Evolutionary conservation across 1,140 invertebrate genomes (phyloP).

Genomic region (Sminthurides bifidus): DNA sequence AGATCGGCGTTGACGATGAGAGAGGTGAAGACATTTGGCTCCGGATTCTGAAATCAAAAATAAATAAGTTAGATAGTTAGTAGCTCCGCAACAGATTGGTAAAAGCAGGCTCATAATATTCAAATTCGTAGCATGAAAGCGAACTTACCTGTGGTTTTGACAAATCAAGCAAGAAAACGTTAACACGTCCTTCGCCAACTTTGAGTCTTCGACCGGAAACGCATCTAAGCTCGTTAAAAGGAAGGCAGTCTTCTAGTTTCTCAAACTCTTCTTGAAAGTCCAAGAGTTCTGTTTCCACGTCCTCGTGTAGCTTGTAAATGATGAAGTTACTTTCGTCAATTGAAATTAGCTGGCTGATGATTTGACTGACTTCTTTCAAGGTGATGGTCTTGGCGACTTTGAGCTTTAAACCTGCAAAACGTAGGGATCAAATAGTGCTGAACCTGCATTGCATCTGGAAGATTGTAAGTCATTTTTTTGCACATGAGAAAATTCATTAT

Average conservation of each 20-base stretch:
- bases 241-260: not conserved
- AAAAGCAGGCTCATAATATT: not conserved
- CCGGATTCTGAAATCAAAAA: too few species aligned
- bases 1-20: too few species aligned
- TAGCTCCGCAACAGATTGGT: not conserved
- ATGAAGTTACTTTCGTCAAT: conserved; percentile 9
- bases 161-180: not conserved
- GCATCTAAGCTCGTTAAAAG: not conserved
- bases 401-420: not conserved
- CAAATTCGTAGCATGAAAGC: not conserved
- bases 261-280: not conserved
- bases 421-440: not conserved
- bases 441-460: not conserved
- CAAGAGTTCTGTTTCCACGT: not conserved
- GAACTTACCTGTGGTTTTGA: not conserved
- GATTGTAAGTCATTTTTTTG: not conserved
- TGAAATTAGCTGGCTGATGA: not conserved
- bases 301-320: not conserved
- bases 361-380: not conserved
- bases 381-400: conserved; percentile 1
- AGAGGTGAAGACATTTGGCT: too few species aligned
- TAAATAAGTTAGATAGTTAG: too few species aligned
- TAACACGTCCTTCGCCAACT: conserved; percentile 10
- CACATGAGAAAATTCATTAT: not conserved
- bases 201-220: conserved; percentile 8